Evolutionary conservation across 2,113 vertebrate genomes (phyloP).

Genomic region (Aptenodytes patagonicus): DNA sequence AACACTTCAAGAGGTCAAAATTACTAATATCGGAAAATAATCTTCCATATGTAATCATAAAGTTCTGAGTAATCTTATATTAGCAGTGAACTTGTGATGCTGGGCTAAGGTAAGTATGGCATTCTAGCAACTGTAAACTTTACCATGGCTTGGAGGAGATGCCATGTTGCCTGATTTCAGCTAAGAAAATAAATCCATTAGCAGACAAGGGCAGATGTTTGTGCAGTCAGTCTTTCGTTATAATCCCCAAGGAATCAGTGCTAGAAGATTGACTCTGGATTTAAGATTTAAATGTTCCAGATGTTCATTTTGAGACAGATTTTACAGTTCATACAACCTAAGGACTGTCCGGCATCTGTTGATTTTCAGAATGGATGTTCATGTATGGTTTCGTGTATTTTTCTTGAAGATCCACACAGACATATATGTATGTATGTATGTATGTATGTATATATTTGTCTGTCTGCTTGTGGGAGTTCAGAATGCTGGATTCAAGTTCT

Average conservation of each 20-base stretch:
- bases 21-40: background rate
- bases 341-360: constrained; percentile 24
- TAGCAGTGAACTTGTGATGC: background rate
- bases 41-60: background rate
- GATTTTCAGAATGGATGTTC: background rate
- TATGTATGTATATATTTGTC: background rate
- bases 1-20: background rate
- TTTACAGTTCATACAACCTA: constrained; percentile 35
- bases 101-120: background rate
- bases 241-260: background rate
- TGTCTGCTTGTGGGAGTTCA: background rate
- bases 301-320: constrained; percentile 37
- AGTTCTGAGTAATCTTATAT: background rate
- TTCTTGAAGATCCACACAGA: background rate
- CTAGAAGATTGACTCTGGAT: constrained; percentile 17
- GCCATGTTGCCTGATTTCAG: background rate
- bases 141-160: background rate
- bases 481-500: background rate
- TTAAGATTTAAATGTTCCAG: constrained; percentile 55
- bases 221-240: constrained; percentile 1
- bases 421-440: too few species aligned
- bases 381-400: background rate
- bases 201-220: constrained; percentile 48
- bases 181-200: constrained; percentile 10
- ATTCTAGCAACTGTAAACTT: background rate